phyloP scores from a whole-genome alignment of 2,888 invertebrate genomes.

The Rambutsinella grinnellia region DNA sequence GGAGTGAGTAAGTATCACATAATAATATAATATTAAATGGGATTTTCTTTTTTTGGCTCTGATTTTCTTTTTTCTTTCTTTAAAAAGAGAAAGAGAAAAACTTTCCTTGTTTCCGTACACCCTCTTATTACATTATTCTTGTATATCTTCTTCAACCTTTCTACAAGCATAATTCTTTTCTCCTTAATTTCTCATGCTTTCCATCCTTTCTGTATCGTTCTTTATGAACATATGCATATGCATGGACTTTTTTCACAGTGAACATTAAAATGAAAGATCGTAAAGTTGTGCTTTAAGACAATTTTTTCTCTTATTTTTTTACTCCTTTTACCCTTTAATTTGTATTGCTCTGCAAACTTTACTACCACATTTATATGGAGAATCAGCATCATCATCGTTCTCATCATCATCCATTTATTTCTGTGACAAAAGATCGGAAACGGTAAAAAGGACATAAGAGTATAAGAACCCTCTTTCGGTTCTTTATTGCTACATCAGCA shows the following conservation, averaged over 20 bases:
- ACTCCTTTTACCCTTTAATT: neutral
- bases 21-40: conserved; percentile 1
- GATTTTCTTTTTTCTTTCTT: conserved; percentile 25
- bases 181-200: neutral
- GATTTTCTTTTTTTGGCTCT: conserved; percentile 38
- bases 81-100: conserved; percentile 22
- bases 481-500: conserved; percentile 46
- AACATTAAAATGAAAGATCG: conserved; percentile 51
- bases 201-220: conserved; percentile 6
- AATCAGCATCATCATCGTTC: conserved; percentile 1
- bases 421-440: conserved; percentile 56
- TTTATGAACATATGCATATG: conserved; percentile 49
- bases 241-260: conserved; percentile 35
- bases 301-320: conserved; percentile 33
- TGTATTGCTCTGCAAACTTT: conserved; percentile 4
- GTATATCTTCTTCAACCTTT: neutral
- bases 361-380: neutral
- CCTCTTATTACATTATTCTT: conserved; percentile 11
- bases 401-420: conserved; percentile 54
- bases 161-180: neutral
- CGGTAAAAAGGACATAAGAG: conserved; percentile 48
- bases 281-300: conserved; percentile 41
- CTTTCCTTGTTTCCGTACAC: conserved; percentile 21
- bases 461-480: conserved; percentile 34
- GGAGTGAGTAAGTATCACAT: conserved; percentile 9